phyloP scores from a whole-genome alignment of 2,113 vertebrate species.

The Tichodroma muraria region DNA sequence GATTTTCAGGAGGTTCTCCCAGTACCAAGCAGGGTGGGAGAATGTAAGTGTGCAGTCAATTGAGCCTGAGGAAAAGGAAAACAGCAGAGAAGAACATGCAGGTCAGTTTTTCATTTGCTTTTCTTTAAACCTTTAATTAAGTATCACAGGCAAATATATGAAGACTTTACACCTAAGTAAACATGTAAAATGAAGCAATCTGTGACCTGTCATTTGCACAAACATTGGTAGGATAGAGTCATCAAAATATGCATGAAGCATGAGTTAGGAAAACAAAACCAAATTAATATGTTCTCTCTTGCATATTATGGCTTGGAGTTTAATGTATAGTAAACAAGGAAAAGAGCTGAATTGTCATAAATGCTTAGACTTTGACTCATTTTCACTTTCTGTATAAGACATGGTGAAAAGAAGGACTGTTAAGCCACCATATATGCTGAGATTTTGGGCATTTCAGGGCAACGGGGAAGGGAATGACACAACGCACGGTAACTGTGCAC shows the following conservation, averaged over 20 bases:
- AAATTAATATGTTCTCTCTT: not conserved
- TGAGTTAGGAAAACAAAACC: not conserved
- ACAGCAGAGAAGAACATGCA: not conserved
- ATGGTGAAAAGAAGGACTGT: not conserved
- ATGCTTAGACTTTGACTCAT: not conserved
- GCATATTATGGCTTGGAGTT: not conserved
- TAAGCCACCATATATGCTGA: not conserved
- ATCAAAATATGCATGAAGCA: not conserved
- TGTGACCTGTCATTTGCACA: not conserved
- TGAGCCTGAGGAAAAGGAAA: constrained; percentile 62
- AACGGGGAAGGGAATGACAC: not conserved
- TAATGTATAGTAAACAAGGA: not conserved
- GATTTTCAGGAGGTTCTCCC: constrained; percentile 97
- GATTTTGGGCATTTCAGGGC: not conserved
- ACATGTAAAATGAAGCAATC: not conserved
- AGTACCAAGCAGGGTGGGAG: constrained; percentile 95
- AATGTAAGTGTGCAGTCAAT: constrained; percentile 90
- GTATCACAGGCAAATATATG: not conserved
- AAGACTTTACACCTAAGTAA: not conserved
- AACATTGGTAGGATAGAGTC: not conserved
- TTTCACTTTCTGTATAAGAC: not conserved
- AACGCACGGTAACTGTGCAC: not conserved
- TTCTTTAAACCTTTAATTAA: not conserved
- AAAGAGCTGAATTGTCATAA: not conserved
- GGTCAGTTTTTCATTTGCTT: not conserved